These are phyloP conservation scores for Drosophila baimaii DNA, from an alignment of 1,140 invertebrate species.

Conservation along the genomic window DNA sequence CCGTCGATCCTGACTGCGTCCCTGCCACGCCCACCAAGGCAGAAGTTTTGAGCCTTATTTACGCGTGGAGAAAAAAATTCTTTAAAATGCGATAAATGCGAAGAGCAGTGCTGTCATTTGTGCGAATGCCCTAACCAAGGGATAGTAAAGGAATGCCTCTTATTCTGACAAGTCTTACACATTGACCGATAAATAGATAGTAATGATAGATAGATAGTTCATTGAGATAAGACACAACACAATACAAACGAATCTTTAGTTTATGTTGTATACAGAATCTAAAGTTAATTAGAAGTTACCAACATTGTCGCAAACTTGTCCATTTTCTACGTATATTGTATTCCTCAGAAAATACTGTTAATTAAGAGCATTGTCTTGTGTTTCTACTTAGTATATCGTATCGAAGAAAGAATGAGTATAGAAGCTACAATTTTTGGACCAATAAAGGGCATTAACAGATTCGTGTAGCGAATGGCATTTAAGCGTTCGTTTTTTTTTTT, in stretches of 20 bases:
- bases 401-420: neutral
- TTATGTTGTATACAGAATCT: neutral
- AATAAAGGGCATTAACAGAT: constrained; percentile 10
- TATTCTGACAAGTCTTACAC: no score
- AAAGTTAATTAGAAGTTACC: neutral
- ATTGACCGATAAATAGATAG: neutral
- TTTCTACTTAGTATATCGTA: neutral
- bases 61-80: constrained; percentile 12
- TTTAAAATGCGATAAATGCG: constrained; percentile 4
- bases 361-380: neutral
- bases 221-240: neutral
- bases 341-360: no score
- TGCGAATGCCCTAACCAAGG: neutral
- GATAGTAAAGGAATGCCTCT: no score
- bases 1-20: constrained; percentile 18
- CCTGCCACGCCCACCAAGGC: constrained; percentile 28
- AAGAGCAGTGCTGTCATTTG: constrained; percentile 4
- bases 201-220: neutral
- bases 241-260: neutral
- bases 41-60: constrained; percentile 42
- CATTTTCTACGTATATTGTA: neutral
- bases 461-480: constrained; percentile 5
- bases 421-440: neutral
- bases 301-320: neutral
- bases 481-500: constrained; percentile 15